Conservation (phyloP, 2,888 invertebrate species). For the Nowickia ferox region DNA sequence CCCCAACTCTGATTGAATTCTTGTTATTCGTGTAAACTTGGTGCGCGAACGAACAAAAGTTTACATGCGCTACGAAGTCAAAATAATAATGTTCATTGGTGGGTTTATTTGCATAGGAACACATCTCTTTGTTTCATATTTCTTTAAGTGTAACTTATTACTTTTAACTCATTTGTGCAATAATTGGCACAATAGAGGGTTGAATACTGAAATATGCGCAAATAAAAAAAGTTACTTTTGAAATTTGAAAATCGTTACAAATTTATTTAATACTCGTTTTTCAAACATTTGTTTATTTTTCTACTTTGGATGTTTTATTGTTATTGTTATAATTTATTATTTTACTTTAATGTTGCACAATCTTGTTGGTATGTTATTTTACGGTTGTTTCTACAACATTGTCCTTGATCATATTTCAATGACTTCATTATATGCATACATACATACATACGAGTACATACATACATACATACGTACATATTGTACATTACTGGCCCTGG, state of each 20-base stretch:
- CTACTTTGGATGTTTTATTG: constrained; percentile 61
- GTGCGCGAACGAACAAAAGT: no score
- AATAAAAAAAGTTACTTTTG: constrained; percentile 30
- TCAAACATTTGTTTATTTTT: constrained; percentile 67
- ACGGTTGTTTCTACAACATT: constrained; percentile 58
- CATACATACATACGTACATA: no score
- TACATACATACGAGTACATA: no score
- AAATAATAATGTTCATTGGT: not conserved
- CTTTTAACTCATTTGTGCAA: constrained; percentile 27
- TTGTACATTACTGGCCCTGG: not conserved
- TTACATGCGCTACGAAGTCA: no score
- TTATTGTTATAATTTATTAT: constrained; percentile 67
- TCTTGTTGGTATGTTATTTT: constrained; percentile 49
- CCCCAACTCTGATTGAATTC: no score
- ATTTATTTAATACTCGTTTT: constrained; percentile 74
- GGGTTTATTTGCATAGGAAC: not conserved
- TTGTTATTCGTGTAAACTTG: no score
- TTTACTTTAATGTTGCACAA: constrained; percentile 55
- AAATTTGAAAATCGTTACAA: constrained; percentile 82
- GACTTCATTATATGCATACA: not conserved
- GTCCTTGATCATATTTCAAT: constrained; percentile 63
- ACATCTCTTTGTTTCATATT: not conserved
- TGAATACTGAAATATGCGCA: constrained; percentile 30
- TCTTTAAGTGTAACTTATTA: constrained; percentile 32
- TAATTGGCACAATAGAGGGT: constrained; percentile 52